Base-by-base conservation (phyloP, 2,888 invertebrate species). In the Punctoribates punctum region DNA sequence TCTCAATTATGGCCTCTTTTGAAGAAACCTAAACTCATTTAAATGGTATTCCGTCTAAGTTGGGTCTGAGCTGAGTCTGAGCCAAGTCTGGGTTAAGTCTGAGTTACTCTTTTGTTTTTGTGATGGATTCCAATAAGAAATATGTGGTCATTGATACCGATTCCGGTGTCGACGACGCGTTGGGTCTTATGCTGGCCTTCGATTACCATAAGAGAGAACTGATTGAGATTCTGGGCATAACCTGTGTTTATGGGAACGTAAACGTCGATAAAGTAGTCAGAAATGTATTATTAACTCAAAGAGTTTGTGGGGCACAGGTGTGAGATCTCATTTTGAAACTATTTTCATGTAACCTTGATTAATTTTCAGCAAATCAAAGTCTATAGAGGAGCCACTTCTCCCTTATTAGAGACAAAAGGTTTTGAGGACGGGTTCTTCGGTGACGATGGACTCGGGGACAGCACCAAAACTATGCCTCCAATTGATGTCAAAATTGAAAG, bases 181-280 rank as follows among this genome's bases (percentile, higher is more conserved):
- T 83, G 75, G 84, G 83, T 11, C 79, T 84, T 5, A 81, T 83
- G 80, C 76, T 83, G 77, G 83, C 83, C 1, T 74, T 83, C 73
- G 80, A 81, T 17, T 57, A 23, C 11, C 72, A 72, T 48, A 17
- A 25, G 13, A 72, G 46, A 20, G 72, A 48, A 3, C 27, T 72
- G 27, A 81, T 88, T 20, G 82, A 88, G 80, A 83, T 93, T 57
- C 82, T 90, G 67, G 92, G 88, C 0, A 87, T 93, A 0, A 92
- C 92, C 0, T 91, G 91, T 74, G 89, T 88, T 0, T 87, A 88
- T 80, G 93, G 93, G 0, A 93, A 93, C 82, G 90, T 91, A 0
- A 83, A 83, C 0, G 85, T 91, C 73, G 87, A 89, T 15, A 88
- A 91, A 82, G 90, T 90, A 0, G 87, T 87, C 38, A 84, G 84